These are phyloP conservation scores for Colistium nudipinnis DNA, from an alignment of 2,113 vertebrate species.

Conservation along the genomic window DNA sequence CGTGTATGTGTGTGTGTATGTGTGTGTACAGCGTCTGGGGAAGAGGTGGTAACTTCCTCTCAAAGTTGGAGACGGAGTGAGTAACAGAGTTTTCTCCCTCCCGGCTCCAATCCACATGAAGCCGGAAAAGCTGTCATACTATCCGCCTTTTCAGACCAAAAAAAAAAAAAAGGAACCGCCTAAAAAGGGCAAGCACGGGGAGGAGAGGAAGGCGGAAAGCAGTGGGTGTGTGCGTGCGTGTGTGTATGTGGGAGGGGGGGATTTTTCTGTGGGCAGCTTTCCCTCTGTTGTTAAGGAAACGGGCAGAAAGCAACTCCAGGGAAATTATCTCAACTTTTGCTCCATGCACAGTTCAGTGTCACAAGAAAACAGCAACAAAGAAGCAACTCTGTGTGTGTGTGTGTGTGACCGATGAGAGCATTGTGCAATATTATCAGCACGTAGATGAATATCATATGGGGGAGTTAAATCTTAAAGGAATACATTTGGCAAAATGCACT, in stretches of 20 bases:
- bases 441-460: too few species aligned
- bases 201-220: slow-evolving; percentile 65
- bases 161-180: slow-evolving; percentile 78
- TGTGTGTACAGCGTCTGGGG: slow-evolving; percentile 62
- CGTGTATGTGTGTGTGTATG: slow-evolving; percentile 27
- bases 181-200: slow-evolving; percentile 81
- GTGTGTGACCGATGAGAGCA: neutral
- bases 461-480: neutral
- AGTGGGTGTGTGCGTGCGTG: slow-evolving; percentile 41
- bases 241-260: slow-evolving; percentile 40
- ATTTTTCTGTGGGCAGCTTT: slow-evolving; percentile 60
- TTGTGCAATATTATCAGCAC: neutral
- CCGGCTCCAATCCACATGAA: slow-evolving; percentile 65
- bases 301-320: slow-evolving; percentile 59
- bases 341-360: slow-evolving; percentile 62
- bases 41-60: slow-evolving; percentile 80
- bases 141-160: slow-evolving; percentile 59
- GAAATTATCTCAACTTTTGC: slow-evolving; percentile 73
- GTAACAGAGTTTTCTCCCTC: slow-evolving; percentile 73
- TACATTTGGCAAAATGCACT: neutral
- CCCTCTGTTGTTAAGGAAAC: slow-evolving; percentile 78
- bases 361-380: slow-evolving; percentile 31
- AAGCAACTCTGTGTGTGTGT: slow-evolving; percentile 12
- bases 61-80: slow-evolving; percentile 72
- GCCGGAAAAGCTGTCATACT: slow-evolving; percentile 82